Conservation (phyloP, 2,113 vertebrate genomes). For the Rhynchomys soricoides region DNA sequence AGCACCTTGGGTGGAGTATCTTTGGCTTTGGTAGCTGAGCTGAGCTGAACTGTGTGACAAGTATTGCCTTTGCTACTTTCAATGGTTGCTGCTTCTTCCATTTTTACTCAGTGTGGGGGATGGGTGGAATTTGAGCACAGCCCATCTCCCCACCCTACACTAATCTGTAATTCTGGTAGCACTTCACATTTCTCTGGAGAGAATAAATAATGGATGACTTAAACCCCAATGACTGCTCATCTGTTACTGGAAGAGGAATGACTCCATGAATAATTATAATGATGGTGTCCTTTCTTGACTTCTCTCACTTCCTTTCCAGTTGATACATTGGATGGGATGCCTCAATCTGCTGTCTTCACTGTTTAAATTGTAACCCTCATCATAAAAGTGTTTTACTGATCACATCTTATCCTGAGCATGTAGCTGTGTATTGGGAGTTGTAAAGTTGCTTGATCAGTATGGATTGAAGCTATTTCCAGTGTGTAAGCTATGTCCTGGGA, state of each 20-base stretch:
- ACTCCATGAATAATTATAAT: not conserved
- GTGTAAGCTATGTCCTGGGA: not conserved
- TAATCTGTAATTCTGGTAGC: conserved; percentile 2
- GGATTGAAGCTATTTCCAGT: conserved; percentile 19
- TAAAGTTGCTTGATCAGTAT: conserved; percentile 12
- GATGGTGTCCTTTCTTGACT: not conserved
- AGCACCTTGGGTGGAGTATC: not conserved
- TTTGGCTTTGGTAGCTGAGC: not conserved
- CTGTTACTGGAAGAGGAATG: not conserved
- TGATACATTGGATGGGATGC: not conserved
- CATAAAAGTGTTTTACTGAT: conserved; percentile 47
- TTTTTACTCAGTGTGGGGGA: not conserved
- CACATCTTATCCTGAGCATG: conserved; percentile 19
- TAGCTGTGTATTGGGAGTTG: not conserved
- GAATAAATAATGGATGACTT: not conserved
- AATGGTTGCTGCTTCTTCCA: not conserved
- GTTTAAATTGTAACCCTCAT: conserved; percentile 7
- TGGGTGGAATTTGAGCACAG: not conserved
- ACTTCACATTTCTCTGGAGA: not conserved
- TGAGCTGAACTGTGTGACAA: not conserved
- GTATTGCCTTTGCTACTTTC: not conserved
- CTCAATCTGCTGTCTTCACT: not conserved
- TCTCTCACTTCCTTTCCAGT: not conserved
- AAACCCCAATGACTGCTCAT: not conserved
- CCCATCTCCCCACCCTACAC: not conserved